Base-by-base conservation (phyloP, 2,888 invertebrate genomes). In the Himalopsyche japonica region DNA sequence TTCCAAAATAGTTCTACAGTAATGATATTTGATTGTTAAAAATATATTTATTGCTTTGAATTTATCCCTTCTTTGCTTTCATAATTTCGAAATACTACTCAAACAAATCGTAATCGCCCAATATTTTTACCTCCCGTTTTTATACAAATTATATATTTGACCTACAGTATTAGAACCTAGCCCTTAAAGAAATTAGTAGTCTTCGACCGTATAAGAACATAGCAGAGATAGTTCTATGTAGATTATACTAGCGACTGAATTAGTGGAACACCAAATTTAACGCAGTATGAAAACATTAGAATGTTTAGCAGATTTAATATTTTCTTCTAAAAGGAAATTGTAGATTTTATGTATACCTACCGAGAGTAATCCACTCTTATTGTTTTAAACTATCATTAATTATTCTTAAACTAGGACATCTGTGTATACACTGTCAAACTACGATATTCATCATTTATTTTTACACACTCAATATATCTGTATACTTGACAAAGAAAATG, bases 41-140 rank as follows among this genome's bases (percentile, higher is more conserved):
- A n/a, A 79, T 64, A 70, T 76, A 81, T 81, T 43, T 76, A 32
- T 47, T 81, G 34, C 30, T 82, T 34, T 78, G 27, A 30, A 78
- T 81, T 85, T 48, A 82, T 82, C 85, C 43, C 80, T 85, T 43
- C 49, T 85, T 85, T 85, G 85, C 85, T 76, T 85, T 79, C 70
- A 82, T 82, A 20, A 24, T 82, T 82, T 82, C 70, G 57, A 82
- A 78, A 78, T 37, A 64, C 78, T 24, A 79, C 24, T 37, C 70
- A 82, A 70, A 82, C 80, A 80, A 80, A 80, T 85, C 82, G 70
- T 85, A 82, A 85, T 85, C 85, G 85, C 85, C 85, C 85, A 82
- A 85, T 43, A 80, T 43, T 57, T n/a, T 49, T 57, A 80, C 85
- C 85, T 85, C 85, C 85, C 57, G 37, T 27, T 70, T 70, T 70